phyloP scores from a whole-genome alignment of 2,113 vertebrate species.

The Excalfactoria chinensis region DNA sequence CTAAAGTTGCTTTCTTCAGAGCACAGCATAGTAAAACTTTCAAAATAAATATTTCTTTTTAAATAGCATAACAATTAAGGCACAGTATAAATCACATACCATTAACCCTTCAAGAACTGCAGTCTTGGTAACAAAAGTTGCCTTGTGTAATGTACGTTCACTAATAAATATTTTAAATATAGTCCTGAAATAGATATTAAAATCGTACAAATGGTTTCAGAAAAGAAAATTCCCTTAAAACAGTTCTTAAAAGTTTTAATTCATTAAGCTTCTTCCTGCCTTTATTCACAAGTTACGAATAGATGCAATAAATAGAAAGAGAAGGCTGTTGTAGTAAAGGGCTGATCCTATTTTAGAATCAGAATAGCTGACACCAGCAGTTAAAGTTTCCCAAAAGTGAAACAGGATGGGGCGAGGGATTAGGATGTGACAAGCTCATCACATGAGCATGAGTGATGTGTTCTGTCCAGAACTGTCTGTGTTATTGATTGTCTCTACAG shows the following conservation, averaged over 20 bases:
- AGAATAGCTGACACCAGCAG: slow-evolving; percentile 93
- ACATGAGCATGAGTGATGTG: slow-evolving; percentile 93
- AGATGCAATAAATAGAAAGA: slow-evolving; percentile 85
- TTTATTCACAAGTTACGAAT: slow-evolving; percentile 80
- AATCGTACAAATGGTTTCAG: slow-evolving; percentile 79
- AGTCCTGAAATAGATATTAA: slow-evolving; percentile 81
- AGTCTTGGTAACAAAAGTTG: slow-evolving; percentile 77
- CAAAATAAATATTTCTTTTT: slow-evolving; percentile 98
- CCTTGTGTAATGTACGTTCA: slow-evolving; percentile 73
- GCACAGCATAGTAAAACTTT: slow-evolving; percentile 93
- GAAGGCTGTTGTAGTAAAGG: slow-evolving; percentile 81
- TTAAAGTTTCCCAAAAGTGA: slow-evolving; percentile 91
- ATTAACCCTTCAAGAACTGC: slow-evolving; percentile 83
- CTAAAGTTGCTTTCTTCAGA: slow-evolving; percentile 94
- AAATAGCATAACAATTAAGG: slow-evolving; percentile 99
- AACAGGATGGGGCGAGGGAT: slow-evolving; percentile 88
- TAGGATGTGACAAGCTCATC: slow-evolving; percentile 98
- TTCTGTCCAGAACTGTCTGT: slow-evolving; percentile 94
- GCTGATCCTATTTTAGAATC: slow-evolving; percentile 89
- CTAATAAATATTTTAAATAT: slow-evolving; percentile 86
- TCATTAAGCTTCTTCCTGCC: slow-evolving; percentile 78
- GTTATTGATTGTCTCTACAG: slow-evolving; percentile 84
- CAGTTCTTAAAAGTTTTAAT: slow-evolving; percentile 81
- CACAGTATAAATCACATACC: slow-evolving; percentile 90
- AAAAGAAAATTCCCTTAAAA: slow-evolving; percentile 76